phyloP scores from a whole-genome alignment of 1,140 invertebrate genomes.

The Ostrea edulis region DNA sequence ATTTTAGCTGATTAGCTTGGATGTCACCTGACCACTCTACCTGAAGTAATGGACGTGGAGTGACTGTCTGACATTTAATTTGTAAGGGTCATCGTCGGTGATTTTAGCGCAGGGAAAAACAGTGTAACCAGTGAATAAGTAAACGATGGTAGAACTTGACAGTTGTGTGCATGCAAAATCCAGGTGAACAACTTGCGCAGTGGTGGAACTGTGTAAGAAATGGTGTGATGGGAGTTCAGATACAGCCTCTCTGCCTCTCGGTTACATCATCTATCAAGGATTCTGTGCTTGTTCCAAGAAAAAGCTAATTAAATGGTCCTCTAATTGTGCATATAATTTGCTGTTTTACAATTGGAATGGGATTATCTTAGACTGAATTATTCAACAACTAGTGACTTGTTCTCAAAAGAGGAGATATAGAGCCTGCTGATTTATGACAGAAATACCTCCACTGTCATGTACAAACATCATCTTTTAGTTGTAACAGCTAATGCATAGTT shows the following conservation, averaged over 20 bases:
- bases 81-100: background rate
- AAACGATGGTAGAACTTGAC: background rate
- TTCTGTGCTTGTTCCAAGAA: conserved; percentile 20
- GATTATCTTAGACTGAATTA: conserved; percentile 2
- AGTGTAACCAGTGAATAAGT: background rate
- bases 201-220: background rate
- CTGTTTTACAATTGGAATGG: conserved; percentile 3
- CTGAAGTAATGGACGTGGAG: background rate
- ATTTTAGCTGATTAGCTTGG: background rate
- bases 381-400: background rate
- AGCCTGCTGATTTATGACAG: background rate
- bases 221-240: background rate
- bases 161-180: conserved; percentile 13
- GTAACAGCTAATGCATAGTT: conserved; percentile 1
- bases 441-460: background rate
- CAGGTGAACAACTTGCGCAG: background rate
- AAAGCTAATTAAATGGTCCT: background rate
- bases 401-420: conserved; percentile 6
- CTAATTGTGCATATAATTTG: conserved; percentile 19
- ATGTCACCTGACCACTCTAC: conserved; percentile 14
- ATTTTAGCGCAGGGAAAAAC: background rate
- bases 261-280: background rate
- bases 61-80: background rate
- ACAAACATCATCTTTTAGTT: conserved; percentile 14
- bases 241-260: background rate